Conservation (phyloP, 2,888 invertebrate species). For the Eudasyphora cyanicolor region DNA sequence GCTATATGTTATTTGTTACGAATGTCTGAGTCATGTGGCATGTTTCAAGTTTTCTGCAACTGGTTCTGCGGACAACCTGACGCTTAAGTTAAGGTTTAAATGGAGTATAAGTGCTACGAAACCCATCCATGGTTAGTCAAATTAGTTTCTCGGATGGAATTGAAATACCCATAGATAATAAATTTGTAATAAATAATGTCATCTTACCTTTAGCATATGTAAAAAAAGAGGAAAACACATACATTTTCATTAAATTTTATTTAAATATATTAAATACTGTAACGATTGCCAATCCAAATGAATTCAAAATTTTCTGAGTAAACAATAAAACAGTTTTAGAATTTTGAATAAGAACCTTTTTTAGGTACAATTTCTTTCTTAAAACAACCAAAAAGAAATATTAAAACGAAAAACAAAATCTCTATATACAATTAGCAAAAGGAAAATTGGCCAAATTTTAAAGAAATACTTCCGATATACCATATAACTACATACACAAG, state of each 20-base stretch:
- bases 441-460: background rate
- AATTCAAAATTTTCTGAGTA: constrained; percentile 3
- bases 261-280: constrained; percentile 33
- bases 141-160: no score
- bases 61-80: no score
- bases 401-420: background rate
- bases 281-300: background rate
- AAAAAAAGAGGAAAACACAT: background rate
- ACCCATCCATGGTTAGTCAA: no score
- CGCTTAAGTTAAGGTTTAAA: no score
- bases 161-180: no score
- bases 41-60: no score
- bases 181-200: background rate
- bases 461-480: background rate
- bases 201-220: no score
- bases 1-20: no score
- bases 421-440: background rate
- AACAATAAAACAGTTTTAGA: background rate
- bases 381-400: background rate
- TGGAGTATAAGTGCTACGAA: no score
- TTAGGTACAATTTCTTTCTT: constrained; percentile 7
- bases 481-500: no score
- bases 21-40: no score
- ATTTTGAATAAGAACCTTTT: background rate
- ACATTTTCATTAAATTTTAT: constrained; percentile 2